Evolutionary conservation across 2,888 invertebrate species (phyloP), one percentile per base, ranked within the genome.

Genomic region (Philaethria dido): DNA sequence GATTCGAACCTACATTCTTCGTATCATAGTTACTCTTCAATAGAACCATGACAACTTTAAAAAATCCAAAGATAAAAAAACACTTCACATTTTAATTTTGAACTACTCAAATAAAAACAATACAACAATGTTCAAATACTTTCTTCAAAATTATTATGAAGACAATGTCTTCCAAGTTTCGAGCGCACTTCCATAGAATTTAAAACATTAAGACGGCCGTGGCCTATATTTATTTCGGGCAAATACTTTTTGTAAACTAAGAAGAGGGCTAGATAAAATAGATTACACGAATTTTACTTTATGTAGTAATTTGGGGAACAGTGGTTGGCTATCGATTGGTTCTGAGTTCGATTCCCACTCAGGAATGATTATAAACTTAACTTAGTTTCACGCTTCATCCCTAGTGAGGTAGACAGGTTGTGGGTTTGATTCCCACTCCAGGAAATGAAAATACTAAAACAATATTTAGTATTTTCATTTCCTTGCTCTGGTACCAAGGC

Each of bases 201-300:
- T 33, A 33, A 52, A 52, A 52, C 52, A 33, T 52, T 52, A 52
- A 52, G 52, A 52, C 52, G 22, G 42, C 57, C 57, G 42, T 57
- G 57, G 42, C 57, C 42, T 57, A 57, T 42, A 57, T 42, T 16
- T 22, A 16, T 42, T 57, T 57, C 42, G 42, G 22, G 57, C 11
- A 57, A 57, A 25, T 25, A 39, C 11, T 57, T 57, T 11, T 25
- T n/a, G 57, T 5, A 42, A 42, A 57, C 42, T 22, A 42, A 57
- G 57, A 57, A 57, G 22, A 57, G 42, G 20, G 42, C 11, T n/a
- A 16, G 42, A 57, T 25, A 57, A 42, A 57, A 16, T 57, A 5
- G 29, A 52, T 33, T 29, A 11, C 29, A 9, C 4, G 33, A 52
- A 52, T 33, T 52, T 16, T 11, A 33, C 33, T 52, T 45, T 9